Conservation (phyloP, 2,888 invertebrate genomes). For the Neoscelio sp. region DNA sequence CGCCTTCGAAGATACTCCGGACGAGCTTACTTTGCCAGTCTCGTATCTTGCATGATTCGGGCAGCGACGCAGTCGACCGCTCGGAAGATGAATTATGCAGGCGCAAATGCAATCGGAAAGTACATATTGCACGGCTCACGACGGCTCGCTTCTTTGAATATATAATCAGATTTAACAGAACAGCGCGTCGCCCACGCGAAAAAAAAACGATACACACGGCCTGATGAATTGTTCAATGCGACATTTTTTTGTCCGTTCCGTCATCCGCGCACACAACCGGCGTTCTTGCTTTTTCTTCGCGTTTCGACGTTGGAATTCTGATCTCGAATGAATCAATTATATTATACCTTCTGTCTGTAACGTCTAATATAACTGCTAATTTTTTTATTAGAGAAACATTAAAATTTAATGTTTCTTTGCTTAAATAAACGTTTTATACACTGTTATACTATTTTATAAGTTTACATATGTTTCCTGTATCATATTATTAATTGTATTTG, state of each 20-base stretch:
- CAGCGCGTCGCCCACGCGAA: slow-evolving; percentile 36
- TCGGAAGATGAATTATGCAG: slow-evolving; percentile 63
- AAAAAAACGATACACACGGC: slow-evolving; percentile 24
- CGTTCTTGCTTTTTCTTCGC: not conserved
- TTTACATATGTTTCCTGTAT: too few species aligned
- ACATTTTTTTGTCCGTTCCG: slow-evolving; percentile 5
- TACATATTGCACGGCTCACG: slow-evolving; percentile 65
- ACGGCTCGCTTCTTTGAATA: slow-evolving; percentile 50
- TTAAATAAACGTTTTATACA: too few species aligned
- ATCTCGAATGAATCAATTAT: not conserved
- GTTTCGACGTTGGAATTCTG: too few species aligned
- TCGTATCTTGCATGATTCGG: slow-evolving; percentile 55
- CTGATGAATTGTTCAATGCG: slow-evolving; percentile 38
- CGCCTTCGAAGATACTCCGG: slow-evolving; percentile 51
- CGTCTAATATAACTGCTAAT: too few species aligned
- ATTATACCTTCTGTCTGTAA: too few species aligned
- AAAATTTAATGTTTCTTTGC: too few species aligned
- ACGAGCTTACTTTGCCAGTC: slow-evolving; percentile 40
- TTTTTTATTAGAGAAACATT: too few species aligned
- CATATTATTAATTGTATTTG: too few species aligned
- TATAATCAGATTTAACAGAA: slow-evolving; percentile 58
- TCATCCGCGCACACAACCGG: too few species aligned
- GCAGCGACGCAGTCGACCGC: slow-evolving; percentile 57
- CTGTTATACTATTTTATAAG: too few species aligned
- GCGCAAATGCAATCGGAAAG: slow-evolving; percentile 66